A percentile compares a stretch with the other conserved stretches of the same genome.
Evolutionary conservation across 2,113 vertebrate genomes (phyloP).

Genomic region (Phylloscopus trochiloides): DNA sequence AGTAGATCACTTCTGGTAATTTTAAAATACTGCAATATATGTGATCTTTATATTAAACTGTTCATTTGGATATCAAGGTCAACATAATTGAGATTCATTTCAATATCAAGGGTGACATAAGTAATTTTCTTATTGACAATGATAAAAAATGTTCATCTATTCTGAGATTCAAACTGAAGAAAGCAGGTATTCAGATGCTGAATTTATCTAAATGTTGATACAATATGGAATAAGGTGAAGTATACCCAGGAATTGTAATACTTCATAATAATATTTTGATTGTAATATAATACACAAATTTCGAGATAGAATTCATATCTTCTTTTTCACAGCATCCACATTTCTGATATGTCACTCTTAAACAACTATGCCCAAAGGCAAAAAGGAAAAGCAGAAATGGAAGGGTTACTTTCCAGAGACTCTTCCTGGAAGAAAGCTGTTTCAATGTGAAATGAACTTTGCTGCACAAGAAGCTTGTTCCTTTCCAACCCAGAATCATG

Average conservation of each 20-base stretch:
- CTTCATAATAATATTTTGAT: not conserved
- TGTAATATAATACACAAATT: not conserved
- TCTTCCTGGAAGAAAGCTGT: not conserved
- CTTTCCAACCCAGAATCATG: not conserved
- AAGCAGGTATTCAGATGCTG: not conserved
- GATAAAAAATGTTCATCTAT: not conserved
- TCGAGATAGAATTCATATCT: not conserved
- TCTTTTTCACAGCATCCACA: not conserved
- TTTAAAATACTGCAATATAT: not conserved
- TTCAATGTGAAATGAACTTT: not conserved
- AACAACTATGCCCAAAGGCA: not conserved
- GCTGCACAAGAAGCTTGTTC: not conserved
- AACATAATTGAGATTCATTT: not conserved
- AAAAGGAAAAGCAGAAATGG: not conserved
- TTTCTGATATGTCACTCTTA: not conserved
- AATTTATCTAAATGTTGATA: not conserved
- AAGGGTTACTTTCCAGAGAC: not conserved
- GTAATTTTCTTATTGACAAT: conserved; percentile 12
- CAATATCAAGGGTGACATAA: not conserved
- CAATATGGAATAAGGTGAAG: not conserved
- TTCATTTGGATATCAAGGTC: conserved; percentile 9
- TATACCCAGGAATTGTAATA: not conserved
- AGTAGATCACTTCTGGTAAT: not conserved
- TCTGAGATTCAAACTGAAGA: not conserved
- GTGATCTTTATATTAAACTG: not conserved